phyloP scores from a whole-genome alignment of 2,797 vertebrate genomes.

The Xiphophorus birchmanni region DNA sequence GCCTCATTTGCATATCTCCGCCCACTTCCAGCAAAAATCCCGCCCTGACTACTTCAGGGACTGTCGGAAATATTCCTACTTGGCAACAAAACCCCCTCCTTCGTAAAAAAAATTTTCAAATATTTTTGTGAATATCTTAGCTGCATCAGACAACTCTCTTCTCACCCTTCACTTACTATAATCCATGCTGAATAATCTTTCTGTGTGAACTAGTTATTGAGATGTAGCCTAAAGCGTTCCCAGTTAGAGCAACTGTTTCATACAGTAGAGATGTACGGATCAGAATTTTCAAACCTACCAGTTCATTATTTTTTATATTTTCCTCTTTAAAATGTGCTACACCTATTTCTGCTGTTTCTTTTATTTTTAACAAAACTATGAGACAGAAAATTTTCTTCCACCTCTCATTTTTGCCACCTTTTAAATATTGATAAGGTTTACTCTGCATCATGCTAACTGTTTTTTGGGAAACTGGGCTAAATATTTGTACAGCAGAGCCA shows the following conservation, averaged over 20 bases:
- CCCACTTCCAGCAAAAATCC: slow-evolving; percentile 47
- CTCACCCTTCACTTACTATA: background rate
- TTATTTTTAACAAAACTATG: background rate
- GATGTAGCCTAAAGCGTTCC: background rate
- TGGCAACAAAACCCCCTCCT: background rate
- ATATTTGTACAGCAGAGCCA: background rate
- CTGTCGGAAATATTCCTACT: slow-evolving; percentile 17
- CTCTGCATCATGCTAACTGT: background rate
- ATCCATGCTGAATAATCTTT: background rate
- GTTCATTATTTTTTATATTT: background rate
- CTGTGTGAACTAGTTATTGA: background rate
- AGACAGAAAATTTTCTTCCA: background rate
- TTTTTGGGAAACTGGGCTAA: background rate
- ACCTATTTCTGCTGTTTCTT: background rate
- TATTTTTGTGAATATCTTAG: background rate
- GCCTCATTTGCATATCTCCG: slow-evolving; percentile 74
- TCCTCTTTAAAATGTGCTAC: background rate
- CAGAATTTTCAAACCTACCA: background rate
- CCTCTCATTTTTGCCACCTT: background rate
- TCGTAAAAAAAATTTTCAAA: background rate
- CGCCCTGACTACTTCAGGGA: slow-evolving; percentile 30
- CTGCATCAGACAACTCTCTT: background rate
- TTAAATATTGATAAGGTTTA: background rate
- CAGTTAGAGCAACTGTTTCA: background rate
- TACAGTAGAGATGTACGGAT: background rate